phyloP scores from a whole-genome alignment of 1,140 invertebrate genomes.

The Zelostemma sp. region DNA sequence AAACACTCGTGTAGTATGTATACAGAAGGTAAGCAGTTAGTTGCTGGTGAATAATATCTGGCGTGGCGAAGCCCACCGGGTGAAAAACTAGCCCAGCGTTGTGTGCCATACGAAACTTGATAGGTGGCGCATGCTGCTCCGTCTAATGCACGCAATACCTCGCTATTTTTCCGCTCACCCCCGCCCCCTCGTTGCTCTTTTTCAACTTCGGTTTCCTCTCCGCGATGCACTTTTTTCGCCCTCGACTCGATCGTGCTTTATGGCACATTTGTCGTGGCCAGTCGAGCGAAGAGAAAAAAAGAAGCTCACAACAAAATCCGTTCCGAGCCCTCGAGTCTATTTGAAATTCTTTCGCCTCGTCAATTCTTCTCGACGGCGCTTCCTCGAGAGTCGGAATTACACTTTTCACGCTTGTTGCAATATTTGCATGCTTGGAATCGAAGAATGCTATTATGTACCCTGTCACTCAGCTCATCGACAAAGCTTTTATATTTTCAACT shows the following conservation, averaged over 20 bases:
- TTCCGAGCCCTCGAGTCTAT: neutral
- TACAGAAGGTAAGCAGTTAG: neutral
- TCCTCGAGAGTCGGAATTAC: neutral
- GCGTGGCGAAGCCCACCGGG: slow-evolving; percentile 2
- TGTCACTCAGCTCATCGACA: too few species aligned
- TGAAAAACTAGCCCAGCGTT: slow-evolving; percentile 7
- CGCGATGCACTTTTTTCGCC: slow-evolving; percentile 9
- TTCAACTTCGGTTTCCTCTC: slow-evolving; percentile 4
- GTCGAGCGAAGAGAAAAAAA: slow-evolving; percentile 8
- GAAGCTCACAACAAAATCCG: neutral
- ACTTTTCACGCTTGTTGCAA: slow-evolving; percentile 3
- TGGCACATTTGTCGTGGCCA: slow-evolving; percentile 12
- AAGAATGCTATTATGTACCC: neutral
- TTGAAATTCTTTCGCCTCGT: slow-evolving; percentile 7
- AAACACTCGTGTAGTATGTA: neutral
- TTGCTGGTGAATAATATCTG: slow-evolving; percentile 6
- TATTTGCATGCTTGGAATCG: slow-evolving; percentile 10
- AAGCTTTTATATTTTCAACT: too few species aligned
- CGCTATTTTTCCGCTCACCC: neutral
- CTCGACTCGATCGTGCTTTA: slow-evolving; percentile 10
- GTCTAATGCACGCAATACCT: slow-evolving; percentile 2
- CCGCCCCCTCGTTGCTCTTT: slow-evolving; percentile 19
- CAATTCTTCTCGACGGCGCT: slow-evolving; percentile 2
- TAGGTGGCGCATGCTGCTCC: slow-evolving; percentile 8
- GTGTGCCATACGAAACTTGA: slow-evolving; percentile 5